Conservation (phyloP, 1,140 invertebrate genomes). For the Calliphora vicina region DNA sequence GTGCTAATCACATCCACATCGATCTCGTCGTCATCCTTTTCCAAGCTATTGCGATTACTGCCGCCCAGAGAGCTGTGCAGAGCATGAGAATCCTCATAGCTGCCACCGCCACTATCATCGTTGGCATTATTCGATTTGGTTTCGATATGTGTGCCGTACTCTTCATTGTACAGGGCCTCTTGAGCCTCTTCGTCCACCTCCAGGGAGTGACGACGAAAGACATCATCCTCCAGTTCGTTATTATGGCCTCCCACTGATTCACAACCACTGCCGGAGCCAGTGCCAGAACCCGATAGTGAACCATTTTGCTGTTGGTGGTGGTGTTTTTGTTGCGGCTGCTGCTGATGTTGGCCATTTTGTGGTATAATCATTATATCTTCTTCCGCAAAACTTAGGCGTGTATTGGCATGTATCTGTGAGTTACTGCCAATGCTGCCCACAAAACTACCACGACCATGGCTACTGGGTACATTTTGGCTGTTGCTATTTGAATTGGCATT, state of each 20-base stretch:
- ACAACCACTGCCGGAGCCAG: constrained; percentile 42
- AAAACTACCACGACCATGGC: constrained; percentile 26
- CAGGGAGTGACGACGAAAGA: constrained; percentile 54
- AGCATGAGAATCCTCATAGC: constrained; percentile 60
- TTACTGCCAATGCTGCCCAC: constrained; percentile 42
- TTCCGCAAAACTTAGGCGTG: constrained; percentile 55
- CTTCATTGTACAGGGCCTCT: constrained; percentile 64
- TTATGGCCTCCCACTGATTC: constrained; percentile 42
- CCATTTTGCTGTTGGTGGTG: constrained; percentile 23
- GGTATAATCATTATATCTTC: constrained; percentile 59
- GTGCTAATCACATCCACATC: constrained; percentile 62
- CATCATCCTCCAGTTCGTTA: constrained; percentile 50
- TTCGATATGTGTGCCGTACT: constrained; percentile 65
- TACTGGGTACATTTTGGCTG: not conserved
- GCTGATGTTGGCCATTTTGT: not conserved
- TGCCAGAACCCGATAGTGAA: constrained; percentile 8
- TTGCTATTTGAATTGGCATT: constrained; percentile 5
- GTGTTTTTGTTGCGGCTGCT: not conserved
- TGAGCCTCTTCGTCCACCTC: constrained; percentile 62
- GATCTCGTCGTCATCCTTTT: constrained; percentile 61
- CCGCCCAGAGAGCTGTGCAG: constrained; percentile 55
- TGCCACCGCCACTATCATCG: constrained; percentile 60
- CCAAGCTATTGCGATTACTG: constrained; percentile 59
- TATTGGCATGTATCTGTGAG: constrained; percentile 36
- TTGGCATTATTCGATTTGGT: constrained; percentile 58